phyloP scores from a whole-genome alignment of 1,140 invertebrate genomes.

The Ceratina australensis region DNA sequence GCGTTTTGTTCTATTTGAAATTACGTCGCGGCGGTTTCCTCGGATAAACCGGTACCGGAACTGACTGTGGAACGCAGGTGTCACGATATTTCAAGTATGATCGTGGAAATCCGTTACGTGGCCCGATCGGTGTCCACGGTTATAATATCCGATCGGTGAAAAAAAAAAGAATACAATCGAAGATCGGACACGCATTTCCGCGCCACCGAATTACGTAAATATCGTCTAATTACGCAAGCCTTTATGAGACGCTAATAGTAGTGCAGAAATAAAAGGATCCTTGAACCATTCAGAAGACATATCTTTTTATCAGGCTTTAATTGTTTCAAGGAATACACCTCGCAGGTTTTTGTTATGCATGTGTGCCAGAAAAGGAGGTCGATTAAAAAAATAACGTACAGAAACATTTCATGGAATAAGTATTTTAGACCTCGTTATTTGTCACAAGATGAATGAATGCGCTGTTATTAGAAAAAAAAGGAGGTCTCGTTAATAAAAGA shows the following conservation, averaged over 20 bases:
- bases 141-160: neutral
- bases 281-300: neutral
- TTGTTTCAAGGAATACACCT: conserved; percentile 6
- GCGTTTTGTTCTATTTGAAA: conserved; percentile 13
- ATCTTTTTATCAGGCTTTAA: neutral
- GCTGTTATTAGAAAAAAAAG: neutral
- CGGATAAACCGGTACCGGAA: conserved; percentile 18
- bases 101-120: conserved; percentile 23
- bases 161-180: neutral
- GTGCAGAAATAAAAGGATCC: neutral
- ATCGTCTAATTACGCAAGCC: neutral
- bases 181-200: conserved; percentile 1
- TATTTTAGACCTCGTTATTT: no score
- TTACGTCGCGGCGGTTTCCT: neutral
- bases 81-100: neutral
- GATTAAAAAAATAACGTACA: no score
- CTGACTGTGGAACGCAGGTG: neutral
- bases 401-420: no score
- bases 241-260: no score
- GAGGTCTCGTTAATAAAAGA: no score
- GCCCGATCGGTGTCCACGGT: neutral
- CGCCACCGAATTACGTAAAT: conserved; percentile 8
- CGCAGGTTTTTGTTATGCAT: neutral
- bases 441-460: no score
- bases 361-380: no score